phyloP scores from a whole-genome alignment of 2,797 vertebrate genomes.

The Tragopan temminckii region DNA sequence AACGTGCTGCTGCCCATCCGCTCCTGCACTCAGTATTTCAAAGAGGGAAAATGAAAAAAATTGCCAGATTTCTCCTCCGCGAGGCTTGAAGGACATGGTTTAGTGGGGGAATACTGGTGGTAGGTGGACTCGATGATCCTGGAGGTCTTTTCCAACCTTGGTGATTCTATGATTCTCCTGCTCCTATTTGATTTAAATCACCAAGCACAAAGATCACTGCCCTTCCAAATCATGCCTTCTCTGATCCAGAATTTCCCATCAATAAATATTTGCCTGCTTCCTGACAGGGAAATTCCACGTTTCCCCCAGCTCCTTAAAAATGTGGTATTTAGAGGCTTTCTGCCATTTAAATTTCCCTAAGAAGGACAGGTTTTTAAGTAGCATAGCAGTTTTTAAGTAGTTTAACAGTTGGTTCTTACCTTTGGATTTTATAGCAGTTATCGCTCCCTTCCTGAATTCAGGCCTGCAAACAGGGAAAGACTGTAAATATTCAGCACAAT shows the following conservation, averaged over 20 bases:
- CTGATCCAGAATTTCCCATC: background rate
- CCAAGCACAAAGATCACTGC: background rate
- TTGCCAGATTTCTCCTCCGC: background rate
- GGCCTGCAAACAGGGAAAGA: slow-evolving; percentile 67
- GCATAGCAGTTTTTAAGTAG: fast-evolving
- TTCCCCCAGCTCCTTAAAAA: background rate
- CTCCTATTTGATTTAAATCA: background rate
- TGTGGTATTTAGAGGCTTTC: fast-evolving
- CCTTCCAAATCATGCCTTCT: fast-evolving
- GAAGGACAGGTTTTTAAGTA: background rate
- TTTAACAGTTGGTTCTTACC: slow-evolving; percentile 79
- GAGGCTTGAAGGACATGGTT: too few relatives aligned
- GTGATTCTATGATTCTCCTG: background rate
- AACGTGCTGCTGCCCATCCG: background rate
- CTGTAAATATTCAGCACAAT: slow-evolving; percentile 65
- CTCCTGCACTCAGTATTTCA: background rate
- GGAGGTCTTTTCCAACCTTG: too few relatives aligned
- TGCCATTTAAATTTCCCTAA: background rate
- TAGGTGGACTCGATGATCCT: too few relatives aligned
- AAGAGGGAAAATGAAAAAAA: fast-evolving
- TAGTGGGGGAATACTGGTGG: too few relatives aligned
- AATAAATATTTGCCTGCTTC: background rate
- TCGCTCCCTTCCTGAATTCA: slow-evolving; percentile 69
- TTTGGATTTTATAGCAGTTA: slow-evolving; percentile 86
- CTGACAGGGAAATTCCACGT: background rate